Conservation (phyloP, 2,797 vertebrate species). For the Hemitrygon akajei region DNA sequence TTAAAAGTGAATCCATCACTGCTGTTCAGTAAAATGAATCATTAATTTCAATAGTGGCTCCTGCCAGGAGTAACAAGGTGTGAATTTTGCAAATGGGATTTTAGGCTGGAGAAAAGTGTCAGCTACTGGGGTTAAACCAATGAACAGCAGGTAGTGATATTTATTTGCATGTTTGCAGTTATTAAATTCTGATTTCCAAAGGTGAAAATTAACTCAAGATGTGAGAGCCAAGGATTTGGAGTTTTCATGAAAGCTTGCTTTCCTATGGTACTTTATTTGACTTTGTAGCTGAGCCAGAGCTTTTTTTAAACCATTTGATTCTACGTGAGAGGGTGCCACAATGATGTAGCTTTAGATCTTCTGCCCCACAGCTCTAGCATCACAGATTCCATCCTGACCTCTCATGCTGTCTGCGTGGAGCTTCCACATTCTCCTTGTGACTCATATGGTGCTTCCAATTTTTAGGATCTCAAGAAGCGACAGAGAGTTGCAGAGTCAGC, state of each 20-base stretch:
- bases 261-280: neutral
- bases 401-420: too few species aligned
- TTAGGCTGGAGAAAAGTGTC: neutral
- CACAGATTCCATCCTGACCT: too few species aligned
- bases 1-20: conserved; percentile 21
- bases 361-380: too few species aligned
- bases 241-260: neutral
- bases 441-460: too few species aligned
- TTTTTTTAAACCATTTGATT: neutral
- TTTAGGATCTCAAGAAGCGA: too few species aligned
- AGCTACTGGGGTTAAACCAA: neutral
- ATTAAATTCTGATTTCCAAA: neutral
- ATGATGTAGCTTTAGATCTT: too few species aligned
- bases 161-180: neutral
- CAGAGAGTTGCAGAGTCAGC: too few species aligned
- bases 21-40: conserved; percentile 23
- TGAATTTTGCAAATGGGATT: conserved; percentile 9
- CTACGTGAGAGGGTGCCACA: neutral
- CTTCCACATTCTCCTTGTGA: too few species aligned
- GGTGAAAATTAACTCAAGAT: neutral
- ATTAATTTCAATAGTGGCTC: conserved; percentile 12
- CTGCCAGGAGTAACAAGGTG: neutral
- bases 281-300: too few species aligned
- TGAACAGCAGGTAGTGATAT: neutral
- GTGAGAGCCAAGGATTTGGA: neutral